Base-by-base conservation (phyloP, 2,888 invertebrate species). In the Acleris cristana region DNA sequence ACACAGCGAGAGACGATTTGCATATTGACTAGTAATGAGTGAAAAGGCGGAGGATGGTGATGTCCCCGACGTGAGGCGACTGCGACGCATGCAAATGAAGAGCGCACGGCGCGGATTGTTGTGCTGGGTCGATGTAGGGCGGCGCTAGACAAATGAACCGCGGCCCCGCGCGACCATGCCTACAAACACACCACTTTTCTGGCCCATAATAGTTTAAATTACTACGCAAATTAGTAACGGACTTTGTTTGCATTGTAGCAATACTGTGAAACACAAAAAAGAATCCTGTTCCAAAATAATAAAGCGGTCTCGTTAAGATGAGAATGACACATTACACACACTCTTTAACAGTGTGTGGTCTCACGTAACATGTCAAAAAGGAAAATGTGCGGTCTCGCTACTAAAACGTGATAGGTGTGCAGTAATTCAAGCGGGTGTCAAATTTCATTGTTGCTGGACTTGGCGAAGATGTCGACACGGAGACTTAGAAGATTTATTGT, bases 341-440 rank as follows among this genome's bases (percentile, higher is more conserved):
- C 26, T 48, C 59, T 54, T 49, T 44, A 51, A 67, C 44, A 62
- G 62, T 76, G 87, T 88, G 89, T 88, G 88, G 87, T 85, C 87
- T 69, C 72, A 71, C 74, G 76, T 80, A 79, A 80, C 76, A 79
- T 79, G 79, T 76, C 76, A 74, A 78, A 74, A 76, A 76, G 74
- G 78, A 75, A 76, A 74, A 74, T 77, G 73, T 79, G 76, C 76
- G 76, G 79, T 81, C 76, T 74, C 73, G 75, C 79, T 80, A 80
- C 70, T 85, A 83, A 86, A 88, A 87, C 79, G 78, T 79, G 80
- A 85, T 85, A 83, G 78, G 79, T 76, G 76, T 80, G 80, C 81
- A 81, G 82, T 83, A 85, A 88, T 83, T 86, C 84, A 83, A 84
- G 80, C 83, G 79, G 83, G 86, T 76, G 74, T 90, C 86, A 80